Evolutionary conservation across 2,113 vertebrate species (phyloP), one percentile per base, ranked within the genome.

Genomic region (Merops nubicus): DNA sequence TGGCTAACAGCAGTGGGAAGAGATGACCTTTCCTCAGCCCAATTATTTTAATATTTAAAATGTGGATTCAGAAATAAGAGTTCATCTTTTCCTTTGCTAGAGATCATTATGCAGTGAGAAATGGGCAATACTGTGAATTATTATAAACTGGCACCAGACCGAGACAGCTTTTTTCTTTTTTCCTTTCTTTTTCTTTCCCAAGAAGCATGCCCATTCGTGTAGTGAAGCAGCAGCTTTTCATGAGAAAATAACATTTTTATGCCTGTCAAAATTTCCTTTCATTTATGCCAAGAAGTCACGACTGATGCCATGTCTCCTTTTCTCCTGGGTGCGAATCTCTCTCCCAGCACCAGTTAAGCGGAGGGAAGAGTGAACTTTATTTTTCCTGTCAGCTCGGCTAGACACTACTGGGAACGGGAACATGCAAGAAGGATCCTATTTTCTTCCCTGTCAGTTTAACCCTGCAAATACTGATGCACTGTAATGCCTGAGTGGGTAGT

Each of bases 181-280:
- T 45, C 25, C 11, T 78, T 85, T 72, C 36, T 56, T 91, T 85
- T 78, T 28, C 62, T 85, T 94, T 79, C 59, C 63, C 1, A 31
- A 93, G 92, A 84, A 91, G 22, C 68, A 89, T 60, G 64, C 36
- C 72, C 51, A 60, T 92, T 84, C 6, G 1, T 8, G 13, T 60
- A 87, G 82, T 26, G 60, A 96, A 95, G 88, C 70, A 77, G 79
- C 56, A 82, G 92, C 83, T 94, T 97, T 96, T 91, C 85, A 75
- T 64, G 64, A 94, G 85, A 95, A 97, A 96, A 97, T 94, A 97
- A 94, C 82, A 77, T 94, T 97, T 94, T 96, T 97, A 96, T 94
- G 92, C 90, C 93, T 96, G 96, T 97, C 96, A 96, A 95, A 96
- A 96, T 94, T 94, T 90, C 73, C 93, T 96, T 96, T 96, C 90